phyloP scores from a whole-genome alignment of 37 sponge, comb jelly and placozoan species.

The Trichoplax adhaerens region DNA sequence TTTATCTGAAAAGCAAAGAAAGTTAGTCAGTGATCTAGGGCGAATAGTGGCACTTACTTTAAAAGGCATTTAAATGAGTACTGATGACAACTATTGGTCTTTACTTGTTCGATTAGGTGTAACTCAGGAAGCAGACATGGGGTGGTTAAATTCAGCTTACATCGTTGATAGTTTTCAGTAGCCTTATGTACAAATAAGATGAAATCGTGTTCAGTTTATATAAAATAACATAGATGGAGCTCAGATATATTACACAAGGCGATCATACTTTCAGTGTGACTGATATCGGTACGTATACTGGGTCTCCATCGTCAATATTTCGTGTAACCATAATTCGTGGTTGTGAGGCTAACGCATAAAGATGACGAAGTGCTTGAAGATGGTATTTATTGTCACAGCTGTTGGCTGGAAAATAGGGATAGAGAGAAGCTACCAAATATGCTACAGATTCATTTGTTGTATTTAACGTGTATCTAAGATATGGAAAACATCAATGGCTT shows the following conservation, averaged over 20 bases:
- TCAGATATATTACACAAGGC: neutral
- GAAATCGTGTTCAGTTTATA: conserved; percentile 10
- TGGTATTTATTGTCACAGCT: conserved; percentile 67
- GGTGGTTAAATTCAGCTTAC: neutral
- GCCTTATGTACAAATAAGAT: conserved; percentile 6
- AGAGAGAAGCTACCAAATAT: conserved; percentile 40
- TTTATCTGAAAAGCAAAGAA: conserved; percentile 17
- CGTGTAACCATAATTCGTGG: conserved; percentile 41
- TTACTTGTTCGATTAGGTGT: conserved; percentile 22
- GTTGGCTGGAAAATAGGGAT: conserved; percentile 45
- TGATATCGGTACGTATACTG: conserved; percentile 37
- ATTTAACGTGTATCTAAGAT: conserved; percentile 36
- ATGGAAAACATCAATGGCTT: neutral
- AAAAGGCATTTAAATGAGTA: neutral
- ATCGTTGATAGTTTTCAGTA: neutral
- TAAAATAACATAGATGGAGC: conserved; percentile 2
- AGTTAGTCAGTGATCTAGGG: neutral
- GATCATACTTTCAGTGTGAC: conserved; percentile 4
- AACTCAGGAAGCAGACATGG: conserved; percentile 39
- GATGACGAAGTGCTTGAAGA: conserved; percentile 71
- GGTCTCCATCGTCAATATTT: conserved; percentile 29
- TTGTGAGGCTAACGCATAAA: conserved; percentile 64
- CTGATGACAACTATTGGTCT: neutral
- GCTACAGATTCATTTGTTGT: conserved; percentile 54
- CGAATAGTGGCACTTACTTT: neutral